Percentiles rank a stretch among this genome's conserved stretches.
phyloP scores from a whole-genome alignment of 2,113 vertebrate species.

The Opisthocomus hoazin region DNA sequence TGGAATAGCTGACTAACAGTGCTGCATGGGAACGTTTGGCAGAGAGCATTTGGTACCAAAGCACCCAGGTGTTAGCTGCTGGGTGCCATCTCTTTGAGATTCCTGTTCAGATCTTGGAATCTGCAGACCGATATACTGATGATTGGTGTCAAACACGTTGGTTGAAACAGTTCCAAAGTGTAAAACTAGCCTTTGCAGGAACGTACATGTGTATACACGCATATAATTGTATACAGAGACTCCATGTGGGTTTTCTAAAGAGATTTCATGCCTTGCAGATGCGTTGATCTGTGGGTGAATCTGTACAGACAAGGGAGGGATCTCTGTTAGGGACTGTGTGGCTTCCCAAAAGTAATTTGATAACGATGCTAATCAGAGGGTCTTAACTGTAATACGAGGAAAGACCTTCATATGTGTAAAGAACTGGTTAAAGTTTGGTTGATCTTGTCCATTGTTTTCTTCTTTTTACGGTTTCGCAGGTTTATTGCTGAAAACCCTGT shows the following conservation, averaged over 20 bases:
- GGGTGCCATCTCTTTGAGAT: neutral
- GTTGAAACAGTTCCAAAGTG: neutral
- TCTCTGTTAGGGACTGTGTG: neutral
- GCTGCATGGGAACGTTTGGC: neutral
- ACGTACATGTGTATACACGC: too few species aligned
- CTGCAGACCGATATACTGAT: neutral
- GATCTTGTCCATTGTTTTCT: neutral
- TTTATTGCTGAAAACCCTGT: neutral
- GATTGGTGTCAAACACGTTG: neutral
- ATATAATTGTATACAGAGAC: too few species aligned
- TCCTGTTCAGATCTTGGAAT: neutral
- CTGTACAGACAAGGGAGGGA: neutral
- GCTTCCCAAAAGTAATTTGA: neutral
- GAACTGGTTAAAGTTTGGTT: neutral
- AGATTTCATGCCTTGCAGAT: neutral
- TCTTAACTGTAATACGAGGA: neutral
- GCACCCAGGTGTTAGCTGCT: neutral
- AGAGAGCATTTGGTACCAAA: neutral
- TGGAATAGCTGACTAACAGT: neutral
- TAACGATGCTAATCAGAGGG: neutral
- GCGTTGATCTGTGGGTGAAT: neutral
- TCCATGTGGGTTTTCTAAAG: neutral
- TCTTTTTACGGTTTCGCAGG: neutral
- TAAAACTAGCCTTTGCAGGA: neutral
- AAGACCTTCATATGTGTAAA: accelerated